Percentiles rank a stretch among this genome's conserved stretches.
phyloP scores from a whole-genome alignment of 2,888 invertebrate species.

The Chrysolina haemoptera region DNA sequence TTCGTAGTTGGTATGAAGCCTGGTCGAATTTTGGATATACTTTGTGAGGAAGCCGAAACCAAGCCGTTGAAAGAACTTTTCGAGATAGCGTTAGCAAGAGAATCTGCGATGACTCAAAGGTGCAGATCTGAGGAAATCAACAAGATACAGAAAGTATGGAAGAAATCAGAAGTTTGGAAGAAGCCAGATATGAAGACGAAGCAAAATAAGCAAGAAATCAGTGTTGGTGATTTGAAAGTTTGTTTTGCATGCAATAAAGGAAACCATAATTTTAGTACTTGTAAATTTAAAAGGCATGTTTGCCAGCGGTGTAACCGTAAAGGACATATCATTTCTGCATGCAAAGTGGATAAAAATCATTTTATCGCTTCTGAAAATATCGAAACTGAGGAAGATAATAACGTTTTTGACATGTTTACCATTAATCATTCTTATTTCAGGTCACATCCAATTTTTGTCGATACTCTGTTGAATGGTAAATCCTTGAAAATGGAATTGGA shows the following conservation, averaged over 20 bases:
- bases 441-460: no score
- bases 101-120: constrained; percentile 22
- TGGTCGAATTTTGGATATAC: constrained; percentile 33
- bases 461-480: no score
- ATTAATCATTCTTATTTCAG: no score
- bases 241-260: constrained; percentile 31
- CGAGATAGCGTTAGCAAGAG: constrained; percentile 25
- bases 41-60: constrained; percentile 26
- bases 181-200: no score
- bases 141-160: no score
- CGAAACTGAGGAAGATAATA: no score
- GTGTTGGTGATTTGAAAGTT: no score
- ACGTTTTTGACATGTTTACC: no score
- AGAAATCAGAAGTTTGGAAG: background rate
- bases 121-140: background rate
- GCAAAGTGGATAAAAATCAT: background rate
- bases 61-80: constrained; percentile 27
- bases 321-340: constrained; percentile 31
- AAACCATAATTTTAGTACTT: constrained; percentile 40
- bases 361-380: no score
- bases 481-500: no score
- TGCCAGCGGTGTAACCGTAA: constrained; percentile 41
- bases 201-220: no score
- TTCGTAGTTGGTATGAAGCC: constrained; percentile 34
- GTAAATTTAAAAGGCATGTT: constrained; percentile 40